phyloP scores from a whole-genome alignment of 92 coral and sea anemone species.

The Palythoa heliodiscus region DNA sequence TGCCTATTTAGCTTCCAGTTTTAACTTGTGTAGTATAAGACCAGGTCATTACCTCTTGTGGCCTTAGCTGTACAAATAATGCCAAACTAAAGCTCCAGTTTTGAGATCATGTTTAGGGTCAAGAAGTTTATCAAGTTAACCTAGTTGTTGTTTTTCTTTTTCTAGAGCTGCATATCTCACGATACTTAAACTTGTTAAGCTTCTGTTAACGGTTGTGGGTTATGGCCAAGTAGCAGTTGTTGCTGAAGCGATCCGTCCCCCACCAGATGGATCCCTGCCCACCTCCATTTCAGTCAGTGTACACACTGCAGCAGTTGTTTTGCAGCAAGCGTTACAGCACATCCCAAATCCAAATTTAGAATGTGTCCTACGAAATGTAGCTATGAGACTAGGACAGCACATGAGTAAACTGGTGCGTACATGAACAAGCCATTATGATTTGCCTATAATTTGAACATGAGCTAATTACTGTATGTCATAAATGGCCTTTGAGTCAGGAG shows the following conservation, averaged over 20 bases:
- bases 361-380: slow-evolving; percentile 89
- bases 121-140: neutral
- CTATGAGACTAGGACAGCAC: slow-evolving; percentile 85
- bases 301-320: slow-evolving; percentile 91
- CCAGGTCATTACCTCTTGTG: too few relatives aligned
- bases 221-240: slow-evolving; percentile 95
- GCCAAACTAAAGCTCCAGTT: neutral
- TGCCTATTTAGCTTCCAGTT: too few relatives aligned
- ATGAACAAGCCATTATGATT: neutral
- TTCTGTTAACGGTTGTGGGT: slow-evolving; percentile 85
- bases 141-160: neutral
- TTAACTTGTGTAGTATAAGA: too few relatives aligned
- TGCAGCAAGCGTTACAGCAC: slow-evolving; percentile 92
- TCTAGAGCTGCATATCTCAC: slow-evolving; percentile 85
- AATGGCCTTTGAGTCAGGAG: too few relatives aligned
- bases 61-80: neutral
- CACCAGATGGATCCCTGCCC: slow-evolving; percentile 62
- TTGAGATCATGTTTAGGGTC: neutral
- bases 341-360: slow-evolving; percentile 93
- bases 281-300: slow-evolving; percentile 80
- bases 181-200: slow-evolving; percentile 85
- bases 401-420: slow-evolving; percentile 73
- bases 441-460: too few relatives aligned
- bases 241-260: slow-evolving; percentile 90
- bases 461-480: too few relatives aligned